Conservation (phyloP, 2,113 vertebrate species). For the Catharus fuscescens region DNA sequence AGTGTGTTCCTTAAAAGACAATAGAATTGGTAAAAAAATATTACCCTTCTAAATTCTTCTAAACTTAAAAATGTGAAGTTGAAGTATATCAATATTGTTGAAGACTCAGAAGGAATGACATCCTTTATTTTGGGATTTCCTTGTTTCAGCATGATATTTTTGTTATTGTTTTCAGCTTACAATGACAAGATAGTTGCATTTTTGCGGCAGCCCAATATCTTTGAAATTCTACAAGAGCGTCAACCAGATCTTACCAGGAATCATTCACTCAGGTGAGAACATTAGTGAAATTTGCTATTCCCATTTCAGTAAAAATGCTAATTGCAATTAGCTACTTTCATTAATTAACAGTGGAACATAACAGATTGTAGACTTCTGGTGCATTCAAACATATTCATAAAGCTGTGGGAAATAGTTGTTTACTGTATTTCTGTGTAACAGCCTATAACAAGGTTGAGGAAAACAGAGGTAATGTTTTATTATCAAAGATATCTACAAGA, state of each 20-base stretch:
- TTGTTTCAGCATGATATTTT: background rate
- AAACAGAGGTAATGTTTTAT: background rate
- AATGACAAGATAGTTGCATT: constrained; percentile 99
- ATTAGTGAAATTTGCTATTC: background rate
- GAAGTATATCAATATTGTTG: background rate
- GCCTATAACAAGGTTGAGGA: background rate
- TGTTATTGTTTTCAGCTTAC: constrained; percentile 83
- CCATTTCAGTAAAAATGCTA: background rate
- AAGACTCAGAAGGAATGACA: background rate
- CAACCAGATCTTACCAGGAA: constrained; percentile 96
- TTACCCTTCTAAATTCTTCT: background rate
- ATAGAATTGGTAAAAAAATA: background rate
- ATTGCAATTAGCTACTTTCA: background rate
- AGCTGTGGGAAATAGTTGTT: background rate
- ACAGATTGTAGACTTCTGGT: background rate
- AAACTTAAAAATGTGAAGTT: background rate
- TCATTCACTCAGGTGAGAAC: constrained; percentile 90
- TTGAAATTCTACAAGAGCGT: constrained; percentile 96
- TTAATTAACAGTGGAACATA: background rate
- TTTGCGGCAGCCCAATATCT: constrained; percentile 95
- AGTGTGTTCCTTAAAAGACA: background rate
- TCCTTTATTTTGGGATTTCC: background rate
- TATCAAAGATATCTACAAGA: background rate
- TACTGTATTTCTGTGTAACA: background rate
- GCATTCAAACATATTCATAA: background rate